Evolutionary conservation across 2,888 invertebrate species (phyloP).

Genomic region (Acanthosepion pharaonis): DNA sequence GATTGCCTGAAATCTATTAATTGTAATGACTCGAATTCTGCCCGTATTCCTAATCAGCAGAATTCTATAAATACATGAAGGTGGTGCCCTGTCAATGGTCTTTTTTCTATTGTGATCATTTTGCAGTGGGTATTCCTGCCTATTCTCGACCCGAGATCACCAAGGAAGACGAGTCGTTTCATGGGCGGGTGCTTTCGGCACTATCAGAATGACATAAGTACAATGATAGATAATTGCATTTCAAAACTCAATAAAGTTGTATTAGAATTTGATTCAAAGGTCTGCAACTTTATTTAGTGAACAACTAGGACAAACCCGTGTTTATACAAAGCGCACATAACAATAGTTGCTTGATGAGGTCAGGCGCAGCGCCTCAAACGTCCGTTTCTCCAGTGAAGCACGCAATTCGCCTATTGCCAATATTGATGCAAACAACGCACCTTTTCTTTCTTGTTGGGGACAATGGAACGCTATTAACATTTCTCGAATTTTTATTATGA

Average conservation of each 20-base stretch:
- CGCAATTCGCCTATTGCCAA: no score
- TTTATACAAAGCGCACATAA: neutral
- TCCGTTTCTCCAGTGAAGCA: neutral
- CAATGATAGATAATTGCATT: neutral
- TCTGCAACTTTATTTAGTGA: neutral
- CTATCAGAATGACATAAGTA: neutral
- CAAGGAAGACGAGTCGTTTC: neutral
- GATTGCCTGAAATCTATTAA: fast-evolving
- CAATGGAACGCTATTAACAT: no score
- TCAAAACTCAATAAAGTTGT: neutral
- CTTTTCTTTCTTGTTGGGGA: neutral
- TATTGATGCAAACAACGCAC: neutral
- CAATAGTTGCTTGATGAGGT: neutral
- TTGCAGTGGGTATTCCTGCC: no score
- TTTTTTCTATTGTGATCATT: no score
- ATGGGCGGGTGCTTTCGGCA: neutral
- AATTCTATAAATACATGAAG: no score
- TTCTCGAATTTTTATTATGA: no score
- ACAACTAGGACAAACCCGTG: constrained; percentile 8
- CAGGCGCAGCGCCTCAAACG: neutral
- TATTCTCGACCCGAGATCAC: no score
- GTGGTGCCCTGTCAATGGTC: no score
- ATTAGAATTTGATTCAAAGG: neutral
- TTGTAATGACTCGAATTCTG: no score
- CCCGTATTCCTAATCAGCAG: no score